Base-by-base conservation (phyloP, 2,797 vertebrate species). In the Microcaecilia unicolor region DNA sequence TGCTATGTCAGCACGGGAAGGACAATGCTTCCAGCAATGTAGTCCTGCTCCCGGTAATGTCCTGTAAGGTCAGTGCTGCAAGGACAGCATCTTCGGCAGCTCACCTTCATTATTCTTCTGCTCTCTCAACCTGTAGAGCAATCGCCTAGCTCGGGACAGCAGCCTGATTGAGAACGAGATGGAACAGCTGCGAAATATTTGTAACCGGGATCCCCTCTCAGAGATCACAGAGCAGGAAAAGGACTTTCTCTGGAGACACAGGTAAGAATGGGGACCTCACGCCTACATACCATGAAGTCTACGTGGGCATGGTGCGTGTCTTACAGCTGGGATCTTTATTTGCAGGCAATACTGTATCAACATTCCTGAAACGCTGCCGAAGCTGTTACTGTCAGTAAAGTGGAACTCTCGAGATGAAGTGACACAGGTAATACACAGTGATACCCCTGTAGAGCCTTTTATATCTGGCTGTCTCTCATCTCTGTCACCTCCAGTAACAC, bases 241-340 rank as follows among this genome's bases (percentile, higher is more conserved):
- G 31, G 78, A 81, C 55, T 76, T 81, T 42, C 67, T 81, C 3
- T 80, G 78, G 78, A 70, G 78, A 35, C 76, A 81, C 62, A 67
- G 78, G 78, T 53, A 29, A 2, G 34, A n/a, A 22, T 18, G 17
- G 9, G 9, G 12, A 1, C 5, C 6, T 6, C 2, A n/a, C n/a
- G n/a, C n/a, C n/a, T n/a, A n/a, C n/a, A n/a, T n/a, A n/a, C n/a
- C n/a, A n/a, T n/a, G n/a, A n/a, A n/a, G n/a, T n/a, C n/a, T n/a
- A n/a, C n/a, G 1, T 3, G 7, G 2, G 6, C 23, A 8, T 9
- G 9, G n/a, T 5, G 4, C 6, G 10, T 22, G 7, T 3, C n/a
- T 10, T 8, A 5, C 4, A 27, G 13, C 5, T 4, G 6, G 12
- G 1, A 18, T 6, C 6, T n/a, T 24, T 11, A 6, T 21, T 33